These are phyloP conservation scores for Bujurquina vittata DNA, from an alignment of 2,113 vertebrate genomes.

Conservation along the genomic window DNA sequence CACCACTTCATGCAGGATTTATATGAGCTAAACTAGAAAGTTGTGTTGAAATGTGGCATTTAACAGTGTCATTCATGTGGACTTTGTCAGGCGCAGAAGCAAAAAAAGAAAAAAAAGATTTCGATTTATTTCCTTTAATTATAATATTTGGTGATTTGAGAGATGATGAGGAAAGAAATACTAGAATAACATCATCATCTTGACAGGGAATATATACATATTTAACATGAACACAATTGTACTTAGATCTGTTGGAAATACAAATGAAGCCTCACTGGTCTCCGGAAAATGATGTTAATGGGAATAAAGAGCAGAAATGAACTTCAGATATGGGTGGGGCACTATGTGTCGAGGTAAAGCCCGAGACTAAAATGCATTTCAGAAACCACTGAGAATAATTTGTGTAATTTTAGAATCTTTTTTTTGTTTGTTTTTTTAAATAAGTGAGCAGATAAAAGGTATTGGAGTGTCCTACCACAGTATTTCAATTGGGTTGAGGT, in stretches of 20 bases:
- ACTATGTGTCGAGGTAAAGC: rapidly evolving
- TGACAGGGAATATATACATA: background rate
- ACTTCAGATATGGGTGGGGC: background rate
- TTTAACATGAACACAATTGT: background rate
- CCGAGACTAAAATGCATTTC: background rate
- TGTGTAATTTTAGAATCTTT: background rate
- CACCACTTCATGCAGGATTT: background rate
- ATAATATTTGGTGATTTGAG: background rate
- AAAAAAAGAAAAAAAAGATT: background rate
- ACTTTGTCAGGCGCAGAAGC: background rate
- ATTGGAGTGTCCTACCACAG: background rate
- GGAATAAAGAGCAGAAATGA: background rate
- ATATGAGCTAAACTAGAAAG: background rate
- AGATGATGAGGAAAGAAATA: background rate
- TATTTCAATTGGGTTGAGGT: background rate
- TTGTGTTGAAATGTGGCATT: background rate
- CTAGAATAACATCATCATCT: background rate
- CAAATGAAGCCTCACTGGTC: background rate
- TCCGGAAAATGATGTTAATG: background rate
- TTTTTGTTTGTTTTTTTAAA: no score
- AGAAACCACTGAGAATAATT: background rate
- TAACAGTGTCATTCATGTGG: background rate
- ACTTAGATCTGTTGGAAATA: background rate
- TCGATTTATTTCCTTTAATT: background rate
- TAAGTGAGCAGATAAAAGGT: background rate